Base-by-base conservation (phyloP, 2,113 vertebrate genomes). In the Perognathus longimembris region DNA sequence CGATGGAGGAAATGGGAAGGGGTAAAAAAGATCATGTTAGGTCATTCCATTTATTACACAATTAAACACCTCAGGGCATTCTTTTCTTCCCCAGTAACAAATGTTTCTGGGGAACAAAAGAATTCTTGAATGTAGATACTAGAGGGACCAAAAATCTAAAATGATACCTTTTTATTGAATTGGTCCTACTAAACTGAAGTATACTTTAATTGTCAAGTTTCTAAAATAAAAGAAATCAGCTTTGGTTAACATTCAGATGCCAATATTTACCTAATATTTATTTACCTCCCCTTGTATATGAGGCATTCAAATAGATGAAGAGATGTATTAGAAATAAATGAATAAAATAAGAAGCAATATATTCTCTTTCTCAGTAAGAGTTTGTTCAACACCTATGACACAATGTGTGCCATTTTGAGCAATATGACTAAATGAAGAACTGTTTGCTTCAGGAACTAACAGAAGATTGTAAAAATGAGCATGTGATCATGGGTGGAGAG, bases 1-100 rank as follows among this genome's bases (percentile, higher is more conserved):
- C 95, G 96, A 73, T 50, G 94, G 91, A 95, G 94, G 92, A 97
- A 97, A 97, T 12, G 88, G 34, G 64, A 84, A 21, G 45, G 42
- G 15, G 86, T 50, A 87, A 94, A 45, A 96, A 97, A 94, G 95
- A 67, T 24, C 18, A 3, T 18, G 30, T 91, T 94, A 94, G 57
- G 59, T 89, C 97, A 92, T 97, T 97, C 95, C 96, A 87, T 95
- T 95, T 96, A 95, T 96, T 96, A 79, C 76, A 95, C 94, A 96
- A 97, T 97, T 97, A 97, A 92, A 96, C 87, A 94, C 34, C 87
- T 83, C 83, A 63, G 79, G 77, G 70, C 70, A 93, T 95, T 95
- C 67, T 87, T 75, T 82, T 82, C 28, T 69, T n/a, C 4, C 70
- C 36, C 36, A 95, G 94, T 40, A 94, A 75, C 9, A 87, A 92